Base-by-base conservation (phyloP, 2,888 invertebrate species). In the Cheilosia impressa region DNA sequence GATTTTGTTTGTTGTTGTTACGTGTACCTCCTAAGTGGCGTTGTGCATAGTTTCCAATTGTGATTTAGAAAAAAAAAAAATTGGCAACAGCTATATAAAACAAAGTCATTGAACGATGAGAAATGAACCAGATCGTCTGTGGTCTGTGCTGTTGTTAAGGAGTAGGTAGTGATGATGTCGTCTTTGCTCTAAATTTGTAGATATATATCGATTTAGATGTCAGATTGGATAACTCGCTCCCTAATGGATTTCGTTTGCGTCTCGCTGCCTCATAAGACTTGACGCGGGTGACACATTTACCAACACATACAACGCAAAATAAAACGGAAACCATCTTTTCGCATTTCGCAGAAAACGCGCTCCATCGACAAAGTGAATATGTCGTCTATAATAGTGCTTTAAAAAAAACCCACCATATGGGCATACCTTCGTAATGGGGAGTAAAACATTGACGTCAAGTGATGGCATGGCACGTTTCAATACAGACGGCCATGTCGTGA, bases 61-160 rank as follows among this genome's bases (percentile, higher is more conserved):
- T 55, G 31, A 45, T n/a, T 45, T 41, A 50, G 17, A 1, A 24
- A n/a, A 17, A 69, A 52, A 72, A 53, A 53, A 55, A 60, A 47
- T 77, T 77, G 60, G 71, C 71, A 72, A 65, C 41, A 65, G 63
- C 15, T 24, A 31, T 31, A 65, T 31, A 65, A 71, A 58, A 58
- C 63, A 58, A 43, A 80, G 80, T 73, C 80, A 80, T 68, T 80
- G 80, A 80, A 80, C 80, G 73, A 66, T 73, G 53, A 73, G 58
- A 71, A 79, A 71, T 72, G 43, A 79, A 65, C 41, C 71, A 79
- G 72, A 65, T 72, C 41, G 71, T 58, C 41, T 55, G 62, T 47
- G 53, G 15, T 45, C 7, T 4, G 47, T 17, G 47, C 17, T 66
- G 58, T 66, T 80, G 68, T 55, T 68, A 47, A 52, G 53, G 7